Base-by-base conservation (phyloP, 2,797 vertebrate genomes). In the Pipistrellus kuhlii region DNA sequence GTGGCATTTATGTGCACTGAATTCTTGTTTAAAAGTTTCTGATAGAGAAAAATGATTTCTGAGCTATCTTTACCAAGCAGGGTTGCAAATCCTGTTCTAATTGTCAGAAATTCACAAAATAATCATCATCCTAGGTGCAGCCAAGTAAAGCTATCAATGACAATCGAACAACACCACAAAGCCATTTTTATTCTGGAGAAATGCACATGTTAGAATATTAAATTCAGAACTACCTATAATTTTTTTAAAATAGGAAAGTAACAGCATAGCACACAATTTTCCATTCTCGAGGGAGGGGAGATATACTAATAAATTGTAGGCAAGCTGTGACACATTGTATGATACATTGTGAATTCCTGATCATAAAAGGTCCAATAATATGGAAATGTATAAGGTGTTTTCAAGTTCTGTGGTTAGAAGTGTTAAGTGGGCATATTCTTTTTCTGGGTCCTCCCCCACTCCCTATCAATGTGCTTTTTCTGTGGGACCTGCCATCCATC, bases 131-230 rank as follows among this genome's bases (percentile, higher is more conserved):
- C 21, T 18, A 78, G 57, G 12, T 84, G 25, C 4, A 38, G 55
- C 41, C 44, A 55, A 91, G 51, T 62, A 83, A 53, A 41, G 72
- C 23, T 69, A 83, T 23, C 85, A 84, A 7, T 77, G 59, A 71
- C 27, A 76, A 20, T 46, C 66, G 21, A 55, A 55, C 10, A 77
- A 23, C 25, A 84, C 64, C 3, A 4, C 73, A 90, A 85, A 92
- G 48, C 18, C 23, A 88, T 75, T 92, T 96, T 93, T 90, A 90
- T 90, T 95, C 55, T 91, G 32, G 20, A 85, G 38, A 83, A 94
- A 35, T 85, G 30, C 10, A 64, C 25, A 32, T n/a, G 8, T 92
- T 90, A 75, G 38, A 76, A 3, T 90, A 59, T 72, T 80, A 88
- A 96, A 88, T 55, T 8, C 80, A 82, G 51, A 94, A 6, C 8